Conservation (phyloP, 1,140 invertebrate species). For the Goniozus legneri region DNA sequence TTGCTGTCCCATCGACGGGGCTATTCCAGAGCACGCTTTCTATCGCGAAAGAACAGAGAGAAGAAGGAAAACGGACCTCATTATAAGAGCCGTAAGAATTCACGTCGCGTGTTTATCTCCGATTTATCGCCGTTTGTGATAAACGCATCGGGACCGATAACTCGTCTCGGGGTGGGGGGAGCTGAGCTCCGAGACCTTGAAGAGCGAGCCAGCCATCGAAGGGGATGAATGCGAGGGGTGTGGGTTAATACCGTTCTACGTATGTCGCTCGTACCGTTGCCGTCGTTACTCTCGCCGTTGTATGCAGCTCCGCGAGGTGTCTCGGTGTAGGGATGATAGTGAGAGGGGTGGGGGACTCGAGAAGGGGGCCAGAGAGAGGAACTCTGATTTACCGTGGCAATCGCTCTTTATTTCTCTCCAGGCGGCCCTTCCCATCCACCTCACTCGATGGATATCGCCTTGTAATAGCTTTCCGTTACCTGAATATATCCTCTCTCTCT, state of each 20-base stretch:
- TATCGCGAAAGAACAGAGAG: too few relatives aligned
- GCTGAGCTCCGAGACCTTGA: too few relatives aligned
- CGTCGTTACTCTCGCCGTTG: conserved; percentile 12
- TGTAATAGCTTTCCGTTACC: conserved; percentile 56
- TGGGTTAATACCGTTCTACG: conserved; percentile 49
- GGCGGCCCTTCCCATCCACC: conserved; percentile 47
- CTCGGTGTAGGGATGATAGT: conserved; percentile 2
- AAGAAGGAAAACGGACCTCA: too few relatives aligned
- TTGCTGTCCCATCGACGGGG: too few relatives aligned
- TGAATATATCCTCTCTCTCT: conserved; percentile 39
- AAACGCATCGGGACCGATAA: conserved; percentile 19
- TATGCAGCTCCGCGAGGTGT: conserved; percentile 32
- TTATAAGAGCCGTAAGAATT: too few relatives aligned
- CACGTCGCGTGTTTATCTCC: too few relatives aligned
- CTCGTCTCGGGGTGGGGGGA: too few relatives aligned
- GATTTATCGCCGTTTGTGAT: conserved; percentile 30
- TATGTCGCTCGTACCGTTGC: conserved; percentile 43
- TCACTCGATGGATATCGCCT: conserved; percentile 53
- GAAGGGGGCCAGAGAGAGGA: conserved; percentile 21
- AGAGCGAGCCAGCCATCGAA: too few relatives aligned
- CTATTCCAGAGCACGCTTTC: too few relatives aligned
- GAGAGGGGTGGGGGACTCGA: conserved; percentile 14
- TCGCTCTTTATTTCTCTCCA: conserved; percentile 57
- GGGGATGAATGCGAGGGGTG: conserved; percentile 40
- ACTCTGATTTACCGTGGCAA: conserved; percentile 54